These are phyloP conservation scores for Carollia perspicillata DNA, from an alignment of 2,113 vertebrate genomes.

Conservation along the genomic window DNA sequence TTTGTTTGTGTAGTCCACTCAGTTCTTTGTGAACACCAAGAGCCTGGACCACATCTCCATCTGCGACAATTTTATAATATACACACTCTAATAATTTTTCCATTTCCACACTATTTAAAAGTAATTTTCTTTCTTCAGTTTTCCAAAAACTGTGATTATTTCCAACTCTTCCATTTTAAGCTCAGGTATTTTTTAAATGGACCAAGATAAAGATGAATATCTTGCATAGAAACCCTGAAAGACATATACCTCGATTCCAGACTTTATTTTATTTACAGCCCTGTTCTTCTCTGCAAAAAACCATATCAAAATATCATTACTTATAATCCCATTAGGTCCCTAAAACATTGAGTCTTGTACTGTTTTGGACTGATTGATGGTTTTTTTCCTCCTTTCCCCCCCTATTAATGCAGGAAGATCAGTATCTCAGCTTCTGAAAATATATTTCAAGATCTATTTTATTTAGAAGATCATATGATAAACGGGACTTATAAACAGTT, in stretches of 20 bases:
- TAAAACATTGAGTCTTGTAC: slow-evolving; percentile 33
- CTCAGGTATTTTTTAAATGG: slow-evolving; percentile 13
- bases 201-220: slow-evolving; percentile 25
- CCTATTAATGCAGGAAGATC: slow-evolving; percentile 23
- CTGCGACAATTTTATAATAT: neutral
- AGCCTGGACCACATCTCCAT: no score
- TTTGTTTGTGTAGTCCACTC: no score
- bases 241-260: slow-evolving; percentile 22
- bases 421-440: slow-evolving; percentile 22
- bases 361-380: slow-evolving; percentile 20
- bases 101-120: neutral
- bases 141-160: slow-evolving; percentile 16
- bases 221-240: slow-evolving; percentile 37
- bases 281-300: neutral
- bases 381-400: neutral
- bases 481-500: slow-evolving; percentile 43
- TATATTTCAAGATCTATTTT: slow-evolving; percentile 34
- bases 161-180: slow-evolving; percentile 29
- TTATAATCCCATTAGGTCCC: slow-evolving; percentile 25
- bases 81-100: neutral
- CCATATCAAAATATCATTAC: slow-evolving; percentile 36
- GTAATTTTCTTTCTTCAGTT: neutral
- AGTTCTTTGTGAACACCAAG: no score
- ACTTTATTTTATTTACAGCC: slow-evolving; percentile 29
- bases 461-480: slow-evolving; percentile 42